Conservation (phyloP, 1,140 invertebrate genomes). For the Charaxes varanes region DNA sequence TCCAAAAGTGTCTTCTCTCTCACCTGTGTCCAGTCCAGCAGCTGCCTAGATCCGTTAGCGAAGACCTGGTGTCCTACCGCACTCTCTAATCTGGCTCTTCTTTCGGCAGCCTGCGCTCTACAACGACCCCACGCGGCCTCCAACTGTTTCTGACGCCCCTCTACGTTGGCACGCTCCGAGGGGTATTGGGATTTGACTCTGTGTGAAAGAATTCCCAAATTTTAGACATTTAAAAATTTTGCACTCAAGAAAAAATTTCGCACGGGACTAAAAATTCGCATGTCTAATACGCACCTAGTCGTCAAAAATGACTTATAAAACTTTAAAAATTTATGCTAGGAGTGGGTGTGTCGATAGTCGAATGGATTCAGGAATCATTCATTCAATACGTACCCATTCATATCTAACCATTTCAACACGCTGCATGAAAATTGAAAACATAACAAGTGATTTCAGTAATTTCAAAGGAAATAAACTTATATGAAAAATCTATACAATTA, state of each 20-base stretch:
- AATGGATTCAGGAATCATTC: too few species aligned
- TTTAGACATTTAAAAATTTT: not conserved
- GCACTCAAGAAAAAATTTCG: not conserved
- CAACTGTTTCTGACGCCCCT: constrained; percentile 88
- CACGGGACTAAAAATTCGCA: too few species aligned
- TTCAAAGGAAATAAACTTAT: too few species aligned
- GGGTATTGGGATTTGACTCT: constrained; percentile 94
- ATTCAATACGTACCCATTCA: constrained; percentile 32
- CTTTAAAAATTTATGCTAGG: too few species aligned
- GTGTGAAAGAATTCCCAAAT: too few species aligned
- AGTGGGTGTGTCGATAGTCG: too few species aligned
- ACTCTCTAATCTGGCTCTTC: constrained; percentile 88
- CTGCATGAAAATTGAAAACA: constrained; percentile 40
- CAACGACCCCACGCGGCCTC: constrained; percentile 91
- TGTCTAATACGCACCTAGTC: too few species aligned
- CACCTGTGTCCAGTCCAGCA: constrained; percentile 65
- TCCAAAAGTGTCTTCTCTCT: too few species aligned
- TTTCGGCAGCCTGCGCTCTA: constrained; percentile 86
- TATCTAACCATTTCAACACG: constrained; percentile 33
- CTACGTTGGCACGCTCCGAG: constrained; percentile 89
- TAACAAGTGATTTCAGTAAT: too few species aligned
- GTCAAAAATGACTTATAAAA: too few species aligned
- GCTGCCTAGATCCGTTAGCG: constrained; percentile 79
- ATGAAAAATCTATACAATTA: too few species aligned
- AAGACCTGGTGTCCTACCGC: constrained; percentile 97